Evolutionary conservation across 2,113 vertebrate species (phyloP), one percentile per base, ranked within the genome.

Genomic region (Callocephalon fimbriatum): DNA sequence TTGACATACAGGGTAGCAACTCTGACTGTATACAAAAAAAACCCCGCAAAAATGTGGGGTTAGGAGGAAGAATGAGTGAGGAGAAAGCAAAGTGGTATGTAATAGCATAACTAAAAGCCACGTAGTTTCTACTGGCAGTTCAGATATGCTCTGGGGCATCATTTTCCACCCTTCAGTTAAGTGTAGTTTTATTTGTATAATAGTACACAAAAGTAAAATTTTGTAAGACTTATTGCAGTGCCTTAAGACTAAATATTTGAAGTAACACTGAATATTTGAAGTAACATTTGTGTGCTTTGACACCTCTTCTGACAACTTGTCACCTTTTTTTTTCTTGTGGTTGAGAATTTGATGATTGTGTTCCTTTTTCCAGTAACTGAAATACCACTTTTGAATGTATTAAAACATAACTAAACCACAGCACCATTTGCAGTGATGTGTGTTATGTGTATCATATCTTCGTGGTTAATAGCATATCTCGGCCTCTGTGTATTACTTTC

Each of bases 361-460:
- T 80, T 87, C 31, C 35, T 78, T 91, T 48, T 95, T 67, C 76
- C 88, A 68, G 7, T 62, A 92, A 68, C 73, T 82, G 79, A 93
- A 96, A 40, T 48, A 61, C 35, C 56, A 31, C 44, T 93, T 58
- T 45, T 53, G 15, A 66, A 45, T 5, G 1, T 58, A 25, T 8
- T 93, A 38, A 77, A 71, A n/a, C 26, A 5, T 76, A 51, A 78
- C 71, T 59, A 96, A 96, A 93, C 96, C 96, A 88, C 96, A 94
- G 91, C 77, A 72, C 6, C 14, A 5, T 77, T 95, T 84, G 56
- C 73, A 84, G 47, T 37, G 51, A 67, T 23, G 19, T 63, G 1
- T 65, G 44, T 54, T 80, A 15, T 0, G 3, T 71, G 40, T 89
- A 21, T 89, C 72, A 45, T 59, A 51, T 35, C 44, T 94, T 93